phyloP scores from a whole-genome alignment of 2,113 vertebrate species.

The Furnarius figulus region DNA sequence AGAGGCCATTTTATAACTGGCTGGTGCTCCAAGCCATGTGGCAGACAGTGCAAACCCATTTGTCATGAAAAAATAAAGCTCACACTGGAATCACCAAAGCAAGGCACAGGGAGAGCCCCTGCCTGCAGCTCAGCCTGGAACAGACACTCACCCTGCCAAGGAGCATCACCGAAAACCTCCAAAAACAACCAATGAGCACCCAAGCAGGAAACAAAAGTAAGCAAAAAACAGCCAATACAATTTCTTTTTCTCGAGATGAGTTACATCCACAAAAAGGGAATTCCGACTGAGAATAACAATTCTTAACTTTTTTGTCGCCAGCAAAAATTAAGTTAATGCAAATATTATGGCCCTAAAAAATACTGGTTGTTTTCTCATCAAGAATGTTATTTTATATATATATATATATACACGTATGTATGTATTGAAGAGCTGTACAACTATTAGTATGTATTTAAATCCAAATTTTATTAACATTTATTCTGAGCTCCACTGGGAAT shows the following conservation, averaged over 20 bases:
- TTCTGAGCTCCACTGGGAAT: neutral
- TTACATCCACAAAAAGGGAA: neutral
- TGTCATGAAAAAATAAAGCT: neutral
- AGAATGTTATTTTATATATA: neutral
- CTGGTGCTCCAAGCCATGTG: slow-evolving; percentile 1
- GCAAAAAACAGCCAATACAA: neutral
- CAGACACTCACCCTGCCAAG: fast-evolving
- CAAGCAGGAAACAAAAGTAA: neutral
- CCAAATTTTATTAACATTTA: neutral
- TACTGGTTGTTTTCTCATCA: neutral
- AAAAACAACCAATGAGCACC: neutral
- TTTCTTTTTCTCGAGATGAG: neutral
- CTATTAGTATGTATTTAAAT: neutral
- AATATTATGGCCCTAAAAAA: neutral
- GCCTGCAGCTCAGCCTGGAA: neutral
- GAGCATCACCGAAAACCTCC: neutral
- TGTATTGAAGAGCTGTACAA: neutral
- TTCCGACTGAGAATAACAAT: neutral
- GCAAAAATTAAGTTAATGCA: neutral
- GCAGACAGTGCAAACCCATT: neutral
- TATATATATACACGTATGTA: too few relatives aligned
- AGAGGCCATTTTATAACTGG: neutral
- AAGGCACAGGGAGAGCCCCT: neutral
- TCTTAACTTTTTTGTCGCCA: neutral
- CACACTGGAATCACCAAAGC: neutral